phyloP scores from a whole-genome alignment of 1,140 invertebrate genomes.

The Eueides isabella region DNA sequence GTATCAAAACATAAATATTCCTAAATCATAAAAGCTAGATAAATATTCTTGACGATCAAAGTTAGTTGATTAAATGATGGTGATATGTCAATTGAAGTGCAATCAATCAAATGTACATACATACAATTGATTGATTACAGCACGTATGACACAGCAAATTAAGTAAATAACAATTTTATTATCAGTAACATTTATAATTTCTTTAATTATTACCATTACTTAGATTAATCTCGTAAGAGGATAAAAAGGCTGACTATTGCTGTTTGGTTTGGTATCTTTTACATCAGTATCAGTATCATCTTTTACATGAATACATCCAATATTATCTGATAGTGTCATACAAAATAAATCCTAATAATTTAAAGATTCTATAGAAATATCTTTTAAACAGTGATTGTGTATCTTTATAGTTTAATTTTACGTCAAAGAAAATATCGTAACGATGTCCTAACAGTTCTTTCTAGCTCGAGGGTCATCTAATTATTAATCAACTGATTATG shows the following conservation, averaged over 20 bases:
- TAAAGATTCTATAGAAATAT: too few relatives aligned
- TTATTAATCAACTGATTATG: conserved; percentile 46
- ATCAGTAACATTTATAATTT: neutral
- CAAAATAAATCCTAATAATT: too few relatives aligned
- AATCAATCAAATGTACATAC: conserved; percentile 7
- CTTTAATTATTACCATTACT: too few relatives aligned
- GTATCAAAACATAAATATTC: neutral
- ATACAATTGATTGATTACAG: conserved; percentile 4
- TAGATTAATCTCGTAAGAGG: neutral
- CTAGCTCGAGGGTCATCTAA: conserved; percentile 19
- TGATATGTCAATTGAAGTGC: neutral
- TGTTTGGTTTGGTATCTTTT: too few relatives aligned
- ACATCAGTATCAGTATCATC: too few relatives aligned
- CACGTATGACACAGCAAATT: neutral
- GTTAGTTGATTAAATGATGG: neutral
- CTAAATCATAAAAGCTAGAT: too few relatives aligned
- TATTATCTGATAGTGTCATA: too few relatives aligned
- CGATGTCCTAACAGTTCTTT: neutral
- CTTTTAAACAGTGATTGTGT: too few relatives aligned
- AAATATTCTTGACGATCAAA: neutral
- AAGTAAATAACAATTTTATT: conserved; percentile 5
- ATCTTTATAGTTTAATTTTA: too few relatives aligned
- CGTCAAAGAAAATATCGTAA: too few relatives aligned
- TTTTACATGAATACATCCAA: too few relatives aligned
- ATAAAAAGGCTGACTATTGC: neutral